Conservation (phyloP, 2,888 invertebrate species). For the Diarsia rubi region DNA sequence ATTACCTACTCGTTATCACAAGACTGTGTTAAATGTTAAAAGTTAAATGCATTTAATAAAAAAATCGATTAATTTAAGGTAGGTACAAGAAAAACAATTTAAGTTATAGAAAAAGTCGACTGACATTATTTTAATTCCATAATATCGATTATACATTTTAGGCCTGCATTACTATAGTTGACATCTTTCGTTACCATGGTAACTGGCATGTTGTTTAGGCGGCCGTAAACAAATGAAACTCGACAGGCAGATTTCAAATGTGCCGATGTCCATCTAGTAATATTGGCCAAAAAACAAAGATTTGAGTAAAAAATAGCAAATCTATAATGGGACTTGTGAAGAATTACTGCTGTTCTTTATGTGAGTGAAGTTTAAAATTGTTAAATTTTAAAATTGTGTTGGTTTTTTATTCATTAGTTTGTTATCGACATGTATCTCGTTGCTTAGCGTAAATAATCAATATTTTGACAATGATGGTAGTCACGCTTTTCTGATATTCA, state of each 20-base stretch:
- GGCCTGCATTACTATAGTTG: slow-evolving; percentile 79
- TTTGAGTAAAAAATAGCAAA: slow-evolving; percentile 65
- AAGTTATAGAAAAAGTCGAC: neutral
- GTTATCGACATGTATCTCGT: slow-evolving; percentile 76
- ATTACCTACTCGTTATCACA: neutral
- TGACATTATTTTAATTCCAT: slow-evolving; percentile 57
- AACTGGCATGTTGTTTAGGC: slow-evolving; percentile 83
- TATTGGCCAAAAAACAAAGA: slow-evolving; percentile 67
- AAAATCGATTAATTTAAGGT: neutral
- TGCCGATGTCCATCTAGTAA: slow-evolving; percentile 73
- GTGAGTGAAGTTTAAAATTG: slow-evolving; percentile 72
- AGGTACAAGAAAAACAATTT: neutral
- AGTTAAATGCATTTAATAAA: neutral
- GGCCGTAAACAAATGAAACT: slow-evolving; percentile 88
- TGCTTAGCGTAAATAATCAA: slow-evolving; percentile 83
- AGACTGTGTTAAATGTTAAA: neutral
- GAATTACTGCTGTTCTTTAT: slow-evolving; percentile 71
- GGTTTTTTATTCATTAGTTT: slow-evolving; percentile 43
- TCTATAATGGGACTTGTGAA: slow-evolving; percentile 75
- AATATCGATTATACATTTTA: slow-evolving; percentile 79
- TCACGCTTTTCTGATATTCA: slow-evolving; percentile 82
- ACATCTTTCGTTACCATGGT: slow-evolving; percentile 80
- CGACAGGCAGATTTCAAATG: slow-evolving; percentile 78
- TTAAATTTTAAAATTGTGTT: slow-evolving; percentile 39
- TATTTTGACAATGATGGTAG: slow-evolving; percentile 82